phyloP scores from a whole-genome alignment of 2,113 vertebrate genomes.

The Apaloderma vittatum region DNA sequence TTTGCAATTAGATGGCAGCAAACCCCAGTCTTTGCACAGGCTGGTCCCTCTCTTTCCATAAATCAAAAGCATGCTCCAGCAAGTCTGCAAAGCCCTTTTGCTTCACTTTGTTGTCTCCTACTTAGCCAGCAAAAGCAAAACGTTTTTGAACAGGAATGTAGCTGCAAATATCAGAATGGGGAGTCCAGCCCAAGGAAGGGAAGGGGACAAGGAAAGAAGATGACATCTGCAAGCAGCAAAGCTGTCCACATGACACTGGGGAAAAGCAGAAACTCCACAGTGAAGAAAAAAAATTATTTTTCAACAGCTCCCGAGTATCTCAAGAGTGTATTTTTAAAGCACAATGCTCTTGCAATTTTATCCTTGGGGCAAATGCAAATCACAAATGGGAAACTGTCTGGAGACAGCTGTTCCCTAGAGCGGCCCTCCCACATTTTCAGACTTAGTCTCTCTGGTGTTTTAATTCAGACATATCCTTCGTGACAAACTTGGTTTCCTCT shows the following conservation, averaged over 20 bases:
- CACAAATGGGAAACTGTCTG: background rate
- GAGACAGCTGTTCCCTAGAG: background rate
- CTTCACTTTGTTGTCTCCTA: background rate
- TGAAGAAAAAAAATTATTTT: background rate
- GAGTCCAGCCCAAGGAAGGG: background rate
- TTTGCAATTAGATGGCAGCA: background rate
- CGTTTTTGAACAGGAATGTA: accelerated
- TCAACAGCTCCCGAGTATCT: background rate
- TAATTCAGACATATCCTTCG: background rate
- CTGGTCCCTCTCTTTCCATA: background rate
- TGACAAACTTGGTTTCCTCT: background rate
- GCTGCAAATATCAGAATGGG: background rate
- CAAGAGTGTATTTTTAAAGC: background rate
- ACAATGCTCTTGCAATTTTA: background rate
- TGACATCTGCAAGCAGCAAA: background rate
- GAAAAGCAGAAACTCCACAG: background rate
- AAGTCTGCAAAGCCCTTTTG: background rate
- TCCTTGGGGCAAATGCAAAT: background rate
- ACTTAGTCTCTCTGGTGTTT: background rate
- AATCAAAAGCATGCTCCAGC: background rate
- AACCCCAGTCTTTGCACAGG: background rate
- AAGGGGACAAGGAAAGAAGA: background rate
- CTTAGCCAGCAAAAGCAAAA: background rate
- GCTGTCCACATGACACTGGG: background rate
- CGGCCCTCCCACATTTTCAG: background rate